Evolutionary conservation across 2,797 vertebrate species (phyloP).

Genomic region (Gymnodraco acuticeps): DNA sequence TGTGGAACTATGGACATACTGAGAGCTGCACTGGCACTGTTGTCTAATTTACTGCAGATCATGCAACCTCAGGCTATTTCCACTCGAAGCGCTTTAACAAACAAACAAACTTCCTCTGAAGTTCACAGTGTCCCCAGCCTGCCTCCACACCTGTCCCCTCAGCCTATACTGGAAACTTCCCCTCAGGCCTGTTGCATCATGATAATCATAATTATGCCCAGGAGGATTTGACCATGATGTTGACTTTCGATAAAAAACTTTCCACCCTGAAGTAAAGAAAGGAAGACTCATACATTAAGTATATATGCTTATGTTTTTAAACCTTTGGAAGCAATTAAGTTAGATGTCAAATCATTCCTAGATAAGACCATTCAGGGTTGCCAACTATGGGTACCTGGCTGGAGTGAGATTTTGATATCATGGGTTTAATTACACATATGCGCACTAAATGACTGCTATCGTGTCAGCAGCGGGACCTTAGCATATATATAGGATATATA

Average conservation of each 20-base stretch:
- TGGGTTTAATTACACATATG: too few relatives aligned
- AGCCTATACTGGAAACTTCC: slow-evolving; percentile 7
- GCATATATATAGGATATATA: too few relatives aligned
- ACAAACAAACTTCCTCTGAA: slow-evolving; percentile 40
- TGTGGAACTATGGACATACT: slow-evolving; percentile 85
- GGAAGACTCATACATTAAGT: neutral
- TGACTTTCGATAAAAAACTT: slow-evolving; percentile 17
- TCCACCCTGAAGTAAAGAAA: neutral
- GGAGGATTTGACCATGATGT: neutral
- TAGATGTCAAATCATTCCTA: neutral
- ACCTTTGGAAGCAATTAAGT: neutral
- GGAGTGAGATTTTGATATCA: too few relatives aligned
- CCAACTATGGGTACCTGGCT: too few relatives aligned
- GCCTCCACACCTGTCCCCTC: neutral
- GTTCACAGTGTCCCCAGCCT: neutral
- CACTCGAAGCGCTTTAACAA: neutral
- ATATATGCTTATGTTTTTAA: too few relatives aligned
- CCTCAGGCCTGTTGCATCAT: slow-evolving; percentile 61
- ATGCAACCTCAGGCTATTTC: slow-evolving; percentile 8
- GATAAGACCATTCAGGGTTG: neutral
- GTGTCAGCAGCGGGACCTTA: too few relatives aligned
- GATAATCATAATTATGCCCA: neutral
- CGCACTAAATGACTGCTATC: too few relatives aligned
- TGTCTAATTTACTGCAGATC: slow-evolving; percentile 9
- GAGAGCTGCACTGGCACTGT: slow-evolving; percentile 78